Conservation (phyloP, 1,140 invertebrate species). For the Drosophila persimilis region DNA sequence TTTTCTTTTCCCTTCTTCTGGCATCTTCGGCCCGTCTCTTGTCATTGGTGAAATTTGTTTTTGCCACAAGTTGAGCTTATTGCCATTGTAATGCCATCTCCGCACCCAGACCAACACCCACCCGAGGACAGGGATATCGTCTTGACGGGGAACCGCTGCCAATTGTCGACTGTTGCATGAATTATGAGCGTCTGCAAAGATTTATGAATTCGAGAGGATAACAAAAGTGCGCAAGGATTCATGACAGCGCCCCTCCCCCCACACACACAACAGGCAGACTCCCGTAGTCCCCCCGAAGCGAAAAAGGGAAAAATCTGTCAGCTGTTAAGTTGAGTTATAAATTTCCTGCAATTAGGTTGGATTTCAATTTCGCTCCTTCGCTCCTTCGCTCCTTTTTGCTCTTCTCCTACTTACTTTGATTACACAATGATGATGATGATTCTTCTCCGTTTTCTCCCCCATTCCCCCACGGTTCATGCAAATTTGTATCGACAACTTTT, state of each 20-base stretch:
- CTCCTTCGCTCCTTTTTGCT: constrained; percentile 11
- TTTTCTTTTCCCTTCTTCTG: constrained; percentile 8
- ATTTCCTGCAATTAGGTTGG: constrained; percentile 78
- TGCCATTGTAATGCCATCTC: constrained; percentile 34
- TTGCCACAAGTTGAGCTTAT: constrained; percentile 57
- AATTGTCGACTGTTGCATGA: constrained; percentile 77
- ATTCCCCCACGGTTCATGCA: not conserved
- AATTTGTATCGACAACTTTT: constrained; percentile 50
- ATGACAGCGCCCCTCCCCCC: not conserved
- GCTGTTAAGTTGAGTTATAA: constrained; percentile 78
- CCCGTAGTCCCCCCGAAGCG: not conserved
- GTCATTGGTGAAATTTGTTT: constrained; percentile 66
- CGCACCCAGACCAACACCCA: not conserved
- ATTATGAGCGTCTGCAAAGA: constrained; percentile 75
- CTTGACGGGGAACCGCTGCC: constrained; percentile 49
- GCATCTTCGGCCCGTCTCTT: constrained; percentile 30
- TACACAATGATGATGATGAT: constrained; percentile 48
- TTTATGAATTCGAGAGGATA: constrained; percentile 66
- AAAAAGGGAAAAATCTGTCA: constrained; percentile 69
- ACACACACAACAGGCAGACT: too few species aligned
- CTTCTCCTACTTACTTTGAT: constrained; percentile 68
- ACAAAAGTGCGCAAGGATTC: constrained; percentile 37
- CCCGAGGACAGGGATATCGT: not conserved
- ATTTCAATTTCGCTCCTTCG: constrained; percentile 70
- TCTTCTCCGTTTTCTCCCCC: not conserved